These are phyloP conservation scores for Acanthornis magna DNA, from an alignment of 2,797 vertebrate species.

Conservation along the genomic window DNA sequence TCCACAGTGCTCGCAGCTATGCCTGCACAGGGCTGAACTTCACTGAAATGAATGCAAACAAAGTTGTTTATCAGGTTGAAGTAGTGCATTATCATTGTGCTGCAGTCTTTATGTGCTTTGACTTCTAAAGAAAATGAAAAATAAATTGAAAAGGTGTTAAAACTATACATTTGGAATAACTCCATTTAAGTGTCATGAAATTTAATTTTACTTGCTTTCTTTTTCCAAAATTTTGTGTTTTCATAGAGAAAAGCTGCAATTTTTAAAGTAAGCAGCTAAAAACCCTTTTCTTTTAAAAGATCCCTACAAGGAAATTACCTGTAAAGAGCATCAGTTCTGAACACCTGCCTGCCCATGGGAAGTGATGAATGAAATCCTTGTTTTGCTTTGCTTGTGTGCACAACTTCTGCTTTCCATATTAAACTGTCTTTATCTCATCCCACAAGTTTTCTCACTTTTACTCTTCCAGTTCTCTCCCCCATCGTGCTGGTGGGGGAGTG, in stretches of 20 bases:
- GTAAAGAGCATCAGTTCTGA: neutral
- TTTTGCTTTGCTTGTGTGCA: neutral
- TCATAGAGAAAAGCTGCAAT: neutral
- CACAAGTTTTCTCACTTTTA: neutral
- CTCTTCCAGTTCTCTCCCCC: neutral
- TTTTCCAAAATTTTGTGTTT: neutral
- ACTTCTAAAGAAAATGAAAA: neutral
- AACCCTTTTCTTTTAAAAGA: neutral
- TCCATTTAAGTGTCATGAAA: neutral
- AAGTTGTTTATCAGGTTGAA: neutral
- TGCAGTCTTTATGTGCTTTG: neutral
- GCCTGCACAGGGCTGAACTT: neutral
- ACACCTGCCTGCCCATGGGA: neutral
- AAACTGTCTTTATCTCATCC: neutral
- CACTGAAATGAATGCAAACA: neutral
- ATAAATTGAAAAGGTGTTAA: neutral
- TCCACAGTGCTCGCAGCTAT: rapidly evolving
- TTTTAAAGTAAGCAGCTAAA: neutral
- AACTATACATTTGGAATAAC: neutral
- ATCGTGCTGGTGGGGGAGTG: neutral
- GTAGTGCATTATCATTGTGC: neutral
- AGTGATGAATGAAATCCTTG: neutral
- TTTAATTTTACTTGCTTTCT: neutral
- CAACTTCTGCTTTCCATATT: neutral
- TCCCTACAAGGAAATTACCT: neutral